Base-by-base conservation (phyloP, 2,888 invertebrate species). In the Griposia aprilina region DNA sequence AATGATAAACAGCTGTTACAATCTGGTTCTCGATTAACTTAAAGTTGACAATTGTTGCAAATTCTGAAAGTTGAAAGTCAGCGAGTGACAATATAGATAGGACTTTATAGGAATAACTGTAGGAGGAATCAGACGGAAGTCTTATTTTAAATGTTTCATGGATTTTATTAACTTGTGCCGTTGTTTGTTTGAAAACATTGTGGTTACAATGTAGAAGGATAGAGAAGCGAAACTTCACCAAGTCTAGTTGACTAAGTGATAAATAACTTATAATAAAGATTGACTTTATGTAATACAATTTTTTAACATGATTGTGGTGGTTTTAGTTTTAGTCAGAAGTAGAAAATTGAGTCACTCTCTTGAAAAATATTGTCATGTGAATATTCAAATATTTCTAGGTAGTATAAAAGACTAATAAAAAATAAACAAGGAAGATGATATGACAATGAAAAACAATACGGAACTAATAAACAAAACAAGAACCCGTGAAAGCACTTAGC, bases 41-140 rank as follows among this genome's bases (percentile, higher is more conserved):
- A 66, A 82, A 74, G 36, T 81, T 82, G 73, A 45, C 73, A 85
- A 85, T 76, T 81, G 76, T 80, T 84, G 75, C 81, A 68, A 82
- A 81, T 81, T 50, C n/a, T 70, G 85, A 76, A 85, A 76, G 60
- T 73, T 81, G 85, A 83, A 76, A 85, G 81, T 76, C 52, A 62
- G 20, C 55, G 23, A 69, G 23, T 60, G 23, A 65, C 50, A 62
- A 70, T 76, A 57, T 62, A 81, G 48, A 74, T 60, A 65, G 6
- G 1, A 75, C 26, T 85, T 60, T 72, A 81, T 83, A 71, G 72
- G 36, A 20, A 13, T 68, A 72, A 70, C 59, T 66, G 48, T 60
- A 50, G 65, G 72, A 55, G 81, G 68, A 48, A 67, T 55, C 55
- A 50, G 30, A 20, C 17, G 20, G 52, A 65, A 71, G n/a, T 59